Conservation (phyloP, 1,140 invertebrate species). For the Maniola jurtina region DNA sequence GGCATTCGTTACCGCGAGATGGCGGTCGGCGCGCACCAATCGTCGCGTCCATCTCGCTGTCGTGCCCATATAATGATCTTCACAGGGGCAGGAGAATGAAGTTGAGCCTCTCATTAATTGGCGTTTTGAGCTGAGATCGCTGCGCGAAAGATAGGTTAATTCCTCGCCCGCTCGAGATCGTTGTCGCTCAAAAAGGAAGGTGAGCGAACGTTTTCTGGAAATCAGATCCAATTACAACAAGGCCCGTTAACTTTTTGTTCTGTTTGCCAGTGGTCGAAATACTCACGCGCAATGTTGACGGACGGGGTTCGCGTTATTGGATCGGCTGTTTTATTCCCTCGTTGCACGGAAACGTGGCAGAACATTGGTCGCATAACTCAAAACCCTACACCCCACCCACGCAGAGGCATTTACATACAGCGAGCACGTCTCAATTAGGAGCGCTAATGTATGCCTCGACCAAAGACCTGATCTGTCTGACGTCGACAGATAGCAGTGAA, state of each 20-base stretch:
- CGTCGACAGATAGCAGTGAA: constrained; percentile 69
- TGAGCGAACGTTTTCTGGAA: constrained; percentile 76
- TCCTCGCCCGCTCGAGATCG: constrained; percentile 73
- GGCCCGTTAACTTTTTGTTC: constrained; percentile 75
- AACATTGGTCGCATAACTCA: constrained; percentile 61
- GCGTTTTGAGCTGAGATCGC: constrained; percentile 77
- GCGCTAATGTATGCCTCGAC: constrained; percentile 78
- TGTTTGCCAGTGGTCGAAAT: constrained; percentile 64
- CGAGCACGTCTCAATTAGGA: constrained; percentile 78
- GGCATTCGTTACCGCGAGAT: constrained; percentile 75
- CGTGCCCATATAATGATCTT: constrained; percentile 79
- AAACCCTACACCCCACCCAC: constrained; percentile 67
- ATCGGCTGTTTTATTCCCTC: constrained; percentile 41
- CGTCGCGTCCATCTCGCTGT: constrained; percentile 76
- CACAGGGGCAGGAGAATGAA: constrained; percentile 77
- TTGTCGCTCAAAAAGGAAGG: constrained; percentile 78
- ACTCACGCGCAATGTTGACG: constrained; percentile 64
- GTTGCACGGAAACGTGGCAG: constrained; percentile 42
- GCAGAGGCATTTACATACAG: constrained; percentile 74
- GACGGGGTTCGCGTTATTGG: constrained; percentile 50
- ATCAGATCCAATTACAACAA: constrained; percentile 78
- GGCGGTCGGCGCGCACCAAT: constrained; percentile 69
- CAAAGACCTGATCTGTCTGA: constrained; percentile 67
- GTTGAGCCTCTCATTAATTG: constrained; percentile 78
- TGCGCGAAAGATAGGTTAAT: constrained; percentile 77